phyloP scores from a whole-genome alignment of 2,888 invertebrate species.

The Heliconius ethilla region DNA sequence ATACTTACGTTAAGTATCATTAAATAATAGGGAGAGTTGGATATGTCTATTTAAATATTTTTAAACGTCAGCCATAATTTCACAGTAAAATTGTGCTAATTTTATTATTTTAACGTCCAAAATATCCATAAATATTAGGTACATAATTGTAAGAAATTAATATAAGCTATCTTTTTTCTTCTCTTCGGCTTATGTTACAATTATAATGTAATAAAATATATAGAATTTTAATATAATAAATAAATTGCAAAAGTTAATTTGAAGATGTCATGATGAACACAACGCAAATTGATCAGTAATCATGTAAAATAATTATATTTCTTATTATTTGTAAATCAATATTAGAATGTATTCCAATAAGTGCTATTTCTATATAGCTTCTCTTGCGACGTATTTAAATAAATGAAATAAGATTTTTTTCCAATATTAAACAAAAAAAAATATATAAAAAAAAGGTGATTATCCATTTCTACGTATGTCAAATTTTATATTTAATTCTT shows the following conservation, averaged over 20 bases:
- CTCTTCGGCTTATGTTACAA: neutral
- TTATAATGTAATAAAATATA: neutral
- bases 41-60: too few species aligned
- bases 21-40: too few species aligned
- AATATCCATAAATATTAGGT: too few species aligned
- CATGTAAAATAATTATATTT: conserved; percentile 3
- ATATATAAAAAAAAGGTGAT: neutral
- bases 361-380: neutral
- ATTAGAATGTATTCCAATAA: conserved; percentile 2
- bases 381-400: neutral
- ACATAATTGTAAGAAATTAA: neutral
- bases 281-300: neutral
- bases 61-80: too few species aligned
- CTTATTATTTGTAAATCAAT: neutral
- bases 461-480: too few species aligned
- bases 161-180: neutral
- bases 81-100: neutral
- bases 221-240: neutral
- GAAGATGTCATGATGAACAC: conserved; percentile 1
- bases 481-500: neutral
- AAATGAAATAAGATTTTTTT: neutral
- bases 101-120: neutral
- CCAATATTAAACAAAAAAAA: neutral
- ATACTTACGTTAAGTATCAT: too few species aligned
- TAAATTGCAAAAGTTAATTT: conserved; percentile 3